Conservation (phyloP, 2,113 vertebrate species). For the Pachypanchax playfairii region DNA sequence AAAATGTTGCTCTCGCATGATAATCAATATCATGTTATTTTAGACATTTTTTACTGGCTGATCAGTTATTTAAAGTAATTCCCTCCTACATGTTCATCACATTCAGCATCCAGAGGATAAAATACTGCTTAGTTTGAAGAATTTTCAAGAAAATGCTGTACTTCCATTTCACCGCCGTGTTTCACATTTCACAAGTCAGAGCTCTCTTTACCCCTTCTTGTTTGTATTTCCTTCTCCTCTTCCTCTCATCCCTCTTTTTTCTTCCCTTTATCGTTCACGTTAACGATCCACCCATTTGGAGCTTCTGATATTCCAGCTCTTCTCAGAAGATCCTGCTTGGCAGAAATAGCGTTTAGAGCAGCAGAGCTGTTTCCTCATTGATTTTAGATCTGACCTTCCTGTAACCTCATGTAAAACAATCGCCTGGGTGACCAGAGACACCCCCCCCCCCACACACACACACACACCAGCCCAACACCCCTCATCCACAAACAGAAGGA, state of each 20-base stretch:
- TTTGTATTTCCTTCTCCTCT: conserved; percentile 24
- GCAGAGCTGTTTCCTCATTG: conserved; percentile 78
- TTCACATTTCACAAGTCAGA: conserved; percentile 59
- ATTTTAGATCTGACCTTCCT: conserved; percentile 83
- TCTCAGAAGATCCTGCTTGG: conserved; percentile 64
- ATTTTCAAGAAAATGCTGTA: conserved; percentile 51
- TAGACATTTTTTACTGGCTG: not conserved
- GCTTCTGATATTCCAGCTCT: conserved; percentile 59
- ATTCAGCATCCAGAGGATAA: conserved; percentile 47
- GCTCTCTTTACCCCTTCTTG: conserved; percentile 20
- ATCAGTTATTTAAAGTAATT: not conserved
- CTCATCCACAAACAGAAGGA: conserved; percentile 35
- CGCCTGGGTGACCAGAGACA: conserved; percentile 46
- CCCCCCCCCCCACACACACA: conserved; percentile 19
- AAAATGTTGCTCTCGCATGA: conserved; percentile 9
- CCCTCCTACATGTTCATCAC: not conserved
- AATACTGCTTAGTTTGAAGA: conserved; percentile 61
- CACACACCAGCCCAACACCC: too few relatives aligned
- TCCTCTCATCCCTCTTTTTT: conserved; percentile 38
- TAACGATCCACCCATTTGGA: conserved; percentile 64
- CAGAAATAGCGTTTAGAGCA: conserved; percentile 73
- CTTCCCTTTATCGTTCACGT: conserved; percentile 53
- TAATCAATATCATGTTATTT: too few relatives aligned
- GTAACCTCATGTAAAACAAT: conserved; percentile 80
- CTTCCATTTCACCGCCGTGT: conserved; percentile 56